Evolutionary conservation across 2,113 vertebrate species (phyloP).

Genomic region (Motacilla tschutschensis): DNA sequence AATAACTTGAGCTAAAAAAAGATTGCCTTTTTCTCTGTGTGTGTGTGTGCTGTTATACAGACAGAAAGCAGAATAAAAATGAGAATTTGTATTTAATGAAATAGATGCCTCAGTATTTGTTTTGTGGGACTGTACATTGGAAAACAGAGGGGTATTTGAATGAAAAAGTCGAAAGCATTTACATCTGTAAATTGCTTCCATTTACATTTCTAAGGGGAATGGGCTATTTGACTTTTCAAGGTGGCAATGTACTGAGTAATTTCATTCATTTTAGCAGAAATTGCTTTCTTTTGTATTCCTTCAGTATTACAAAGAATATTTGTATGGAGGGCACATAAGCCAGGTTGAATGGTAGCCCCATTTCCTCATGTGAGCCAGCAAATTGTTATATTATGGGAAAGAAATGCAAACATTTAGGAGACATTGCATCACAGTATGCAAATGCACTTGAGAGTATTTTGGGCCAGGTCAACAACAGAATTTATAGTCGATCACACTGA

Average conservation of each 20-base stretch:
- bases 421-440: neutral
- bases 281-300: neutral
- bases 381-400: neutral
- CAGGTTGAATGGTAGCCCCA: neutral
- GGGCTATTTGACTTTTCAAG: neutral
- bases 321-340: neutral
- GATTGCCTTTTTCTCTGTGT: neutral
- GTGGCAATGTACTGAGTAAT: neutral
- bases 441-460: conserved; percentile 14
- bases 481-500: neutral
- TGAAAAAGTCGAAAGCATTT: neutral
- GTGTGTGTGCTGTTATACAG: neutral
- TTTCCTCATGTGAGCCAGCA: conserved; percentile 15
- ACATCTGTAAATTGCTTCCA: neutral
- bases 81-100: neutral
- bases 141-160: neutral
- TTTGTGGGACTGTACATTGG: neutral
- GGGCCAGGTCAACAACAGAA: neutral
- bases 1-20: neutral
- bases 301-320: neutral
- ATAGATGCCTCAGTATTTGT: neutral
- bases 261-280: neutral
- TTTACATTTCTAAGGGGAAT: neutral
- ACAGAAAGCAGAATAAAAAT: neutral
- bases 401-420: neutral